These are phyloP conservation scores for Lasioglossum oenotherae DNA, from an alignment of 2,888 invertebrate genomes.

Conservation along the genomic window DNA sequence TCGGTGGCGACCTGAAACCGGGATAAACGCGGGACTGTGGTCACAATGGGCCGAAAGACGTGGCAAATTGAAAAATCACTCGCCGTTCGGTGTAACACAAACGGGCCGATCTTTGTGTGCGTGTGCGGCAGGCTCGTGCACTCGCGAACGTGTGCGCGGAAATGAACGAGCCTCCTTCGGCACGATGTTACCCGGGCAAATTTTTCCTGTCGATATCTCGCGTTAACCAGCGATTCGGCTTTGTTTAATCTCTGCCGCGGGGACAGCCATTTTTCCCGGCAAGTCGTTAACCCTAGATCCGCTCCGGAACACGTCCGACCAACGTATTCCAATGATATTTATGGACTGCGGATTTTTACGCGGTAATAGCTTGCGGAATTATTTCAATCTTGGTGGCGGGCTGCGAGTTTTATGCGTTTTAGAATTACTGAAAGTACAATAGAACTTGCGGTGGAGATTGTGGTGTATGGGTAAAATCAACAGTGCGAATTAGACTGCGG, in stretches of 20 bases:
- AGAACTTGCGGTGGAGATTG: too few species aligned
- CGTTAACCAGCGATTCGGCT: constrained; percentile 1
- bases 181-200: not conserved
- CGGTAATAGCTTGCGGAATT: not conserved
- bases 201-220: constrained; percentile 15
- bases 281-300: not conserved
- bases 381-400: too few species aligned
- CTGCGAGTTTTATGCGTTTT: not conserved
- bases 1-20: constrained; percentile 43
- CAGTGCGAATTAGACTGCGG: not conserved
- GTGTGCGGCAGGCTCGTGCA: not conserved
- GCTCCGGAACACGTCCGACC: not conserved
- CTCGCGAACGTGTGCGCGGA: not conserved
- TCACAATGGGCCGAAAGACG: constrained; percentile 58
- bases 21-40: constrained; percentile 48
- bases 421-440: too few species aligned
- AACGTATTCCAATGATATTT: not conserved
- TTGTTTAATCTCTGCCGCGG: constrained; percentile 2
- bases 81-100: constrained; percentile 37
- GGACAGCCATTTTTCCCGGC: not conserved
- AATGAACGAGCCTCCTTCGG: constrained; percentile 23
- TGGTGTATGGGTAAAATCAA: too few species aligned
- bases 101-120: not conserved
- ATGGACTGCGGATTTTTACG: not conserved
- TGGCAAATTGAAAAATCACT: constrained; percentile 68